phyloP scores from a whole-genome alignment of 1,140 invertebrate genomes.

The Eupristina koningsbergeri region DNA sequence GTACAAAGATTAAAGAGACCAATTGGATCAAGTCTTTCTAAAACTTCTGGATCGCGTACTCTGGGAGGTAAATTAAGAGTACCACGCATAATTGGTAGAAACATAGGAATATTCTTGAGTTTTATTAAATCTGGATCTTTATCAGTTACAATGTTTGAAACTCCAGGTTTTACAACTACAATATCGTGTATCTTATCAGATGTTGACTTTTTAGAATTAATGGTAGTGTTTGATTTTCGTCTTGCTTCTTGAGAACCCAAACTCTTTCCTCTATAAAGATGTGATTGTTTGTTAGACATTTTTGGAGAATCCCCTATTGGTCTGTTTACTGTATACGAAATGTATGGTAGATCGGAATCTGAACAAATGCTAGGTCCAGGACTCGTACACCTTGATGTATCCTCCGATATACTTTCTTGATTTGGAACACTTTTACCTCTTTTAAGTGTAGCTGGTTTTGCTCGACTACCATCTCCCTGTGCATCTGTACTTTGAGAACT shows the following conservation, averaged over 20 bases:
- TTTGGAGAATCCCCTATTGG: constrained; percentile 92
- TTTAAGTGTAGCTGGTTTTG: constrained; percentile 66
- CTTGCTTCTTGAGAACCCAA: constrained; percentile 64
- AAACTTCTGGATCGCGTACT: constrained; percentile 87
- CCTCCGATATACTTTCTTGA: constrained; percentile 70
- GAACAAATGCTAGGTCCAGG: constrained; percentile 91
- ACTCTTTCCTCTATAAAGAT: constrained; percentile 70
- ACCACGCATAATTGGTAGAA: constrained; percentile 92
- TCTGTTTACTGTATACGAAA: constrained; percentile 93
- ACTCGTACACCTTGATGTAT: constrained; percentile 79
- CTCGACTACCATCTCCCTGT: constrained; percentile 58
- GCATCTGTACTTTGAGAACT: constrained; percentile 67
- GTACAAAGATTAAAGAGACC: constrained; percentile 77
- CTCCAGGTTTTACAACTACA: constrained; percentile 87
- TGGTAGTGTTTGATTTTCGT: constrained; percentile 60
- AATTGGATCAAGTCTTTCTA: constrained; percentile 84
- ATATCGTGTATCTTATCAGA: constrained; percentile 78
- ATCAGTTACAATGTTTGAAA: constrained; percentile 76
- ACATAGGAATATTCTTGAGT: constrained; percentile 89
- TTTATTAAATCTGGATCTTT: constrained; percentile 87
- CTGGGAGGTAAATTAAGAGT: constrained; percentile 87
- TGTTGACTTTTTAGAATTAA: constrained; percentile 60
- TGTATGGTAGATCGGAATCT: constrained; percentile 92
- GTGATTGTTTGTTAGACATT: constrained; percentile 77
- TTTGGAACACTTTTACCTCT: constrained; percentile 77